A percentile compares a stretch with the other conserved stretches of the same genome.
Evolutionary conservation across 2,888 invertebrate genomes (phyloP).

Genomic region (Xylota sylvarum): DNA sequence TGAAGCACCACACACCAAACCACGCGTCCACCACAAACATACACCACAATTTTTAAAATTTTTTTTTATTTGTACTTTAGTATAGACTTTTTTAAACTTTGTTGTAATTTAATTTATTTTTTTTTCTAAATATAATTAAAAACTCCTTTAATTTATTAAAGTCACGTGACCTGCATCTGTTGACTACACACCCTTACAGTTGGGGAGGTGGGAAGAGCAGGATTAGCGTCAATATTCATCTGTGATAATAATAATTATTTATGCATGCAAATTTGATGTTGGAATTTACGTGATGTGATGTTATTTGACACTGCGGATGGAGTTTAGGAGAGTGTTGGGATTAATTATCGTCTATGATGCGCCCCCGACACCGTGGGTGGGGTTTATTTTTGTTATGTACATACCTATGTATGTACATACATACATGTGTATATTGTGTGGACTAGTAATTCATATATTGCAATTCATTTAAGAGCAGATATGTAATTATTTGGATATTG

Average conservation of each 20-base stretch:
- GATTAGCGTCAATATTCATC: conserved; percentile 66
- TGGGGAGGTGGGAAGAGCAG: not conserved
- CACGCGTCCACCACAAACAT: conserved; percentile 55
- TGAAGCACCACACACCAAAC: conserved; percentile 58
- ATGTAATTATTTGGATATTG: not conserved
- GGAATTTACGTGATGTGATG: conserved; percentile 55
- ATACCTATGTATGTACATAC: not conserved
- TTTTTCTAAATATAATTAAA: conserved; percentile 1
- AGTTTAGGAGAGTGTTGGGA: conserved; percentile 32
- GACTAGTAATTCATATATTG: not conserved
- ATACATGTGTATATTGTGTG: conserved; percentile 3
- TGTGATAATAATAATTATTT: conserved; percentile 63
- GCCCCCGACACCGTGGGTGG: not conserved
- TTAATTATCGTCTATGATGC: conserved; percentile 47
- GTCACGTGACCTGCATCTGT: conserved; percentile 16
- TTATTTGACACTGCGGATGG: conserved; percentile 53
- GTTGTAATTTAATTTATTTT: not conserved
- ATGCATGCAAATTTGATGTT: conserved; percentile 70
- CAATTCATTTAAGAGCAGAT: not conserved
- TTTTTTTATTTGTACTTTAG: conserved; percentile 1
- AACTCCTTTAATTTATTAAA: conserved; percentile 2
- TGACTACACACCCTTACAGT: not conserved
- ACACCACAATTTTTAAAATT: conserved; percentile 49
- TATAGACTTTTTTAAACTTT: conserved; percentile 18
- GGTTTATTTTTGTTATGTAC: not conserved